Conservation (phyloP, 2,888 invertebrate species). For the Drosophila niveifrons region DNA sequence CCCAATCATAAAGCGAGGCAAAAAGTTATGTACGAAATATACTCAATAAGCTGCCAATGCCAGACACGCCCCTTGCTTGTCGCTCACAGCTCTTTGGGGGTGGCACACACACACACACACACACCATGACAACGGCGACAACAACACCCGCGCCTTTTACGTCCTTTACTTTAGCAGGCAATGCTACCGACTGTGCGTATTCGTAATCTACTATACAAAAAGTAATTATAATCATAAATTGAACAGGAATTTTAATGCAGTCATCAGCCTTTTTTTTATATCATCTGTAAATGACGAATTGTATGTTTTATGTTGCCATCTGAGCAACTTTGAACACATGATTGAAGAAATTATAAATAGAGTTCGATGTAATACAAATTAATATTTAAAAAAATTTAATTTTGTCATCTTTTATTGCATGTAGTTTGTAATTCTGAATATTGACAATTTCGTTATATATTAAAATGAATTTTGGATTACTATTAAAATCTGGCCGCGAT, state of each 20-base stretch:
- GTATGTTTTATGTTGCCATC: no score
- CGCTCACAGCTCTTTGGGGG: conserved; percentile 9
- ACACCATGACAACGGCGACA: neutral
- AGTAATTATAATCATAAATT: conserved; percentile 1
- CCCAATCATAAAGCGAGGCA: conserved; percentile 77
- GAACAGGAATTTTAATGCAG: neutral
- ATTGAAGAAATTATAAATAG: no score
- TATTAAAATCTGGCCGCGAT: no score
- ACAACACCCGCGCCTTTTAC: neutral
- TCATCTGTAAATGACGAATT: neutral
- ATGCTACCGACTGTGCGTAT: neutral
- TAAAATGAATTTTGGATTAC: no score
- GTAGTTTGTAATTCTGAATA: no score
- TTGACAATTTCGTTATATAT: no score
- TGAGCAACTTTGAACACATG: no score
- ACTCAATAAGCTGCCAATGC: conserved; percentile 55
- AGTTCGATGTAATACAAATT: no score
- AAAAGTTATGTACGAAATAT: conserved; percentile 56
- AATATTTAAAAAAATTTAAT: no score
- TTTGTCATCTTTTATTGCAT: no score
- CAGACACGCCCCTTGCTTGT: conserved; percentile 64
- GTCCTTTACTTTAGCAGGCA: neutral
- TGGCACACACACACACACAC: conserved; percentile 10
- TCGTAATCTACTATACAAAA: neutral
- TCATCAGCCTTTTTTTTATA: neutral